These are phyloP conservation scores for silkworm (Bombyx mori) DNA, from an alignment of 1,140 invertebrate species.

Conservation along the genomic window ASM3026992v2 NC_085111.1:7542001-7542500, in stretches of 20 bases:
- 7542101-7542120: too few relatives aligned
- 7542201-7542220: slow-evolving; percentile 23
- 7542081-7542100: too few relatives aligned
- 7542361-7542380: too few relatives aligned
- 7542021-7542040: too few relatives aligned
- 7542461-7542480: not conserved
- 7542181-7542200: slow-evolving; percentile 31
- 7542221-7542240: slow-evolving; percentile 39
- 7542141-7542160: slow-evolving; percentile 47
- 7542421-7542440: not conserved
- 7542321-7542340: too few relatives aligned
- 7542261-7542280: slow-evolving; percentile 31
- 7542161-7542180: slow-evolving; percentile 31
- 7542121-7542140: too few relatives aligned
- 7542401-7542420: not conserved
- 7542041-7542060: too few relatives aligned
- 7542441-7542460: not conserved
- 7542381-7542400: too few relatives aligned
- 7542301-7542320: slow-evolving; percentile 23
- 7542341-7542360: too few relatives aligned
- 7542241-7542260: slow-evolving; percentile 27
- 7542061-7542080: too few relatives aligned
- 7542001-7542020: too few relatives aligned
- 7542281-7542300: slow-evolving; percentile 37
- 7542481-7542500: not conserved